Conservation (phyloP, 1,140 invertebrate species). For the Drosophila tristis region DNA sequence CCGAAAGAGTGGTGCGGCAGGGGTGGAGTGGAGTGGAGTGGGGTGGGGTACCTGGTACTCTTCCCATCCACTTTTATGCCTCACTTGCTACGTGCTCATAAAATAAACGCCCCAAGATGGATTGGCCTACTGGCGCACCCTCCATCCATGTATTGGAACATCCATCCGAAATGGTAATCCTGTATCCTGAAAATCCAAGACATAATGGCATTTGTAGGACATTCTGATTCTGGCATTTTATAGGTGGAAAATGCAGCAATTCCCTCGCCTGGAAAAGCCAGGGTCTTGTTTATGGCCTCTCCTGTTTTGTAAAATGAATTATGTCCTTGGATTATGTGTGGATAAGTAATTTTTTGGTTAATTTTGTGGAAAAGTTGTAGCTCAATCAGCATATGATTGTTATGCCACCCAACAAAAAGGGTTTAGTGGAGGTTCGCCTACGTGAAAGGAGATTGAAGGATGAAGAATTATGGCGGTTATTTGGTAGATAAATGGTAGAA, state of each 20-base stretch:
- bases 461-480: too few species aligned
- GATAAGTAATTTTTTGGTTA: background rate
- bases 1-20: constrained; percentile 18
- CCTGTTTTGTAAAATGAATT: constrained; percentile 48
- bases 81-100: constrained; percentile 66
- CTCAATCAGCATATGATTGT: background rate
- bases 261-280: background rate
- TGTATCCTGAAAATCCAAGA: constrained; percentile 18
- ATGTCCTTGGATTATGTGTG: constrained; percentile 36
- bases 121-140: constrained; percentile 34
- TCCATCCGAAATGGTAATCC: constrained; percentile 40
- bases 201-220: constrained; percentile 64
- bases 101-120: constrained; percentile 68
- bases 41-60: constrained; percentile 25
- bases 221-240: constrained; percentile 62
- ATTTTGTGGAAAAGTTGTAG: constrained; percentile 7
- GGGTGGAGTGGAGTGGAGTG: constrained; percentile 5
- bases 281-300: constrained; percentile 39
- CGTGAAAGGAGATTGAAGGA: too few species aligned
- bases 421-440: too few species aligned
- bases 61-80: constrained; percentile 65
- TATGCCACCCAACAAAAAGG: too few species aligned
- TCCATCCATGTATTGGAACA: constrained; percentile 22
- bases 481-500: too few species aligned
- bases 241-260: constrained; percentile 17